A percentile compares a stretch with the other conserved stretches of the same genome.
Conservation (phyloP, 2,113 vertebrate species). For the Xiphophorus hellerii region DNA sequence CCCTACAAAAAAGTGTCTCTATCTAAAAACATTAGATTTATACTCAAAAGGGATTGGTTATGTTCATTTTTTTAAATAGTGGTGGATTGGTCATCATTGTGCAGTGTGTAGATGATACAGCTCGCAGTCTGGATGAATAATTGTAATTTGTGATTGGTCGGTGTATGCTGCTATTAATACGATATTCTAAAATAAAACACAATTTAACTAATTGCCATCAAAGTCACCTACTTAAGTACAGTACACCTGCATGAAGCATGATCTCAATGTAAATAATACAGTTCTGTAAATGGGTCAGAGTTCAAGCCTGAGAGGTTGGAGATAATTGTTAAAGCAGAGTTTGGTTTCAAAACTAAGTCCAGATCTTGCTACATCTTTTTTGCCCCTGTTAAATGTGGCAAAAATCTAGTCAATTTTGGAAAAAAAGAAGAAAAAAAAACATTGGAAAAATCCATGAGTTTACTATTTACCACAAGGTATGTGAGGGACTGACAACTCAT, state of each 20-base stretch:
- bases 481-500: neutral
- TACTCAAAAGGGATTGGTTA: slow-evolving; percentile 64
- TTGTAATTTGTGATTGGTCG: slow-evolving; percentile 49
- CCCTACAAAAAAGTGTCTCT: slow-evolving; percentile 66
- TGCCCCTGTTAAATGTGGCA: neutral
- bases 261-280: neutral
- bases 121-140: slow-evolving; percentile 52
- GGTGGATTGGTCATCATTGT: slow-evolving; percentile 37
- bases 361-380: neutral
- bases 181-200: neutral
- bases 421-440: neutral
- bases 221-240: neutral
- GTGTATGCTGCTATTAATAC: slow-evolving; percentile 8
- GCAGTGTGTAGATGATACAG: slow-evolving; percentile 51
- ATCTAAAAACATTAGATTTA: slow-evolving; percentile 70
- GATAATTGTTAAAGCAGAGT: neutral
- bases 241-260: neutral
- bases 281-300: neutral
- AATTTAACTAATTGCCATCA: neutral
- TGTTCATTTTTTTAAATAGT: slow-evolving; percentile 52
- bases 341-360: neutral
- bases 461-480: neutral
- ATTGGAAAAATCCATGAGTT: neutral
- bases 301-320: neutral
- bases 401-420: neutral